phyloP scores from a whole-genome alignment of 2,113 vertebrate genomes.

The Scophthalmus maximus region DNA sequence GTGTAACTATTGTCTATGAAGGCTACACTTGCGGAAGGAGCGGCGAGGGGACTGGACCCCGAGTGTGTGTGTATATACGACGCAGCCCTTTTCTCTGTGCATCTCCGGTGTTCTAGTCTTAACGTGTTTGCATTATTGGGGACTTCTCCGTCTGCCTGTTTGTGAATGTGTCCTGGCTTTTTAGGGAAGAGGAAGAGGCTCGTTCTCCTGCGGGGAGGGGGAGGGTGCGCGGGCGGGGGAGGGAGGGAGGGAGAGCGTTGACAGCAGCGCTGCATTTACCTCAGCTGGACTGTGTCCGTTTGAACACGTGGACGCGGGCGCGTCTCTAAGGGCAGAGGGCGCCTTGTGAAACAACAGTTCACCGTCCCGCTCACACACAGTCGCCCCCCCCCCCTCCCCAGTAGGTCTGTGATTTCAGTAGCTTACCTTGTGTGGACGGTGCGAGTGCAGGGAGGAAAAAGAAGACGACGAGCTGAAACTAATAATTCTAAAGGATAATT shows the following conservation, averaged over 20 bases:
- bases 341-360: not conserved
- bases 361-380: not conserved
- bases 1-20: conserved; percentile 51
- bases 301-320: not conserved
- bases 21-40: conserved; percentile 15
- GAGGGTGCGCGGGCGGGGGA: not conserved
- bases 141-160: conserved; percentile 73
- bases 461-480: conserved; percentile 19
- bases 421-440: not conserved
- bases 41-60: conserved; percentile 16
- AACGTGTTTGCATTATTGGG: conserved; percentile 76
- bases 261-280: conserved; percentile 45
- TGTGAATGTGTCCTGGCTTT: conserved; percentile 70
- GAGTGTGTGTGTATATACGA: conserved; percentile 67
- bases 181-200: conserved; percentile 4
- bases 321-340: not conserved
- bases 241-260: not conserved
- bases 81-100: conserved; percentile 74
- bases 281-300: conserved; percentile 48
- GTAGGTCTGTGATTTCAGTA: not conserved
- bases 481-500: conserved; percentile 32
- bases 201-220: not conserved
- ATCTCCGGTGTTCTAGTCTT: conserved; percentile 78
- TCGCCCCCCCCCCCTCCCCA: not conserved
- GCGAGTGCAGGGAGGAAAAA: not conserved